phyloP scores from a whole-genome alignment of 2,113 vertebrate genomes.

The Microtus pennsylvanicus region DNA sequence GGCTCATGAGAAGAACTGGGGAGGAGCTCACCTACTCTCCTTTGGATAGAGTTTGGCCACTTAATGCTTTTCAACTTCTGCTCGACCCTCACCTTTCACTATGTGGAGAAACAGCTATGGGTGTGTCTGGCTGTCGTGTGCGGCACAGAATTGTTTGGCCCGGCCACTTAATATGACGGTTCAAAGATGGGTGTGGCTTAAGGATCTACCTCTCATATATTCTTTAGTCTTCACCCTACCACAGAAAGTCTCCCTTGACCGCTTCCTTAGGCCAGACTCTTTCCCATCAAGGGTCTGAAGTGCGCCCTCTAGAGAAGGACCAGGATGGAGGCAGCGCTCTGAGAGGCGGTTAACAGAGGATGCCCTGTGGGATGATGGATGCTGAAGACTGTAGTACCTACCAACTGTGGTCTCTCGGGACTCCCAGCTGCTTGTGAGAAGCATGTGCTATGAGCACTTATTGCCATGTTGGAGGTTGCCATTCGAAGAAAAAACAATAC shows the following conservation, averaged over 20 bases:
- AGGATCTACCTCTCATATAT: neutral
- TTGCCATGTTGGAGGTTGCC: neutral
- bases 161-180: neutral
- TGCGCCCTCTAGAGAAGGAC: neutral
- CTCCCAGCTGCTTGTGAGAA: neutral
- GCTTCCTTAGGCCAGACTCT: neutral
- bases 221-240: too few relatives aligned
- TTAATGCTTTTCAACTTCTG: neutral
- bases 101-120: neutral
- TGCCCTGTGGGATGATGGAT: neutral
- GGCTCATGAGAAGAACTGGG: neutral
- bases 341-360: neutral
- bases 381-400: neutral
- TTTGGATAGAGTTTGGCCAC: neutral
- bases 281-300: neutral
- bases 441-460: neutral
- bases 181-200: neutral
- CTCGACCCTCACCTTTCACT: neutral
- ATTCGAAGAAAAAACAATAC: neutral
- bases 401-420: neutral
- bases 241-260: neutral
- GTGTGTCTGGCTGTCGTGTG: neutral
- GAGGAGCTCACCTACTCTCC: neutral
- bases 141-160: neutral
- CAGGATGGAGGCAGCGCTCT: neutral